Base-by-base conservation (phyloP, 2,888 invertebrate genomes). In the Drosophila kambysellisi region DNA sequence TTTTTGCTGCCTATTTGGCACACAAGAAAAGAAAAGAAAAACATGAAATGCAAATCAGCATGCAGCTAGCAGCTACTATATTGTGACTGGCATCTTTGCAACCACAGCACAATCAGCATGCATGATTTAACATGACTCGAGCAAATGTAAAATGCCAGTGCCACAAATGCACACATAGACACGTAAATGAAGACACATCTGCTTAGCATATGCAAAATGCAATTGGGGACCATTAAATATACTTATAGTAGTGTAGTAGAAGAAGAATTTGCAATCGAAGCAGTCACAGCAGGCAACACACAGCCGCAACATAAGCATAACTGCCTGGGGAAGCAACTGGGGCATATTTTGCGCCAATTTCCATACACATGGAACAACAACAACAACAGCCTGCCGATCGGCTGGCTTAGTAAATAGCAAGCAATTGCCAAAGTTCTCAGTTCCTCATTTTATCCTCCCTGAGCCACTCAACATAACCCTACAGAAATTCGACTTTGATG, bases 51-150 rank as follows among this genome's bases (percentile, higher is more conserved):
- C 67, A 82, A 79, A 82, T 68, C 64, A 66, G 59, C 54, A 67
- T 64, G 63, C 71, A 61, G 63, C 41, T 51, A 41, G 11, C 33
- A 37, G 37, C 37, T 37, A 52, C 57, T 33, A 20, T 37, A 32
- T 61, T 84, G 65, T 57, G 79, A 68, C 75, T 60, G 79, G 76
- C 78, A 84, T 75, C 64, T 67, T 63, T 58, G 70, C 74, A 76
- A 83, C 84, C 90, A 82, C 87, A 89, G 82, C 76, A 87, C 89
- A 90, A 88, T 88, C 90, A 83, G 87, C 87, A 90, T 89, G 89
- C 87, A 88, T 88, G 89, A 88, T 90, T 90, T 84, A 88, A 74
- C 89, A 82, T 73, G 73, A 70, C 51, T 72, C 79, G 53, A 60
- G 75, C 69, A 76, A 77, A 82, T 70, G 71, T 59, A 69, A 82